Base-by-base conservation (phyloP, 2,113 vertebrate genomes). In the Notiomystis cincta region DNA sequence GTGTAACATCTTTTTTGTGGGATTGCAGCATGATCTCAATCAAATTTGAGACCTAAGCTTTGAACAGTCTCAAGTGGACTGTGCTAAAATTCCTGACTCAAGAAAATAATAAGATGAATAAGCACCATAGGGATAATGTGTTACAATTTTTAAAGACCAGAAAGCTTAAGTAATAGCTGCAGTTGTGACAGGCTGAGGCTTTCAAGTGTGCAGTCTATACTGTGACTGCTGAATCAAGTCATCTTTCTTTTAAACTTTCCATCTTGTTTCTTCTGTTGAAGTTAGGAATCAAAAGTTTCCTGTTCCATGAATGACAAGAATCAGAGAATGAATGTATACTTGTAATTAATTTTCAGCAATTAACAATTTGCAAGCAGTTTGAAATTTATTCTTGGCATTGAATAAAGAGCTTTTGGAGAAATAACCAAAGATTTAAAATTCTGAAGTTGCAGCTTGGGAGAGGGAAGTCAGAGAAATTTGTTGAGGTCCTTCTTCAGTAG, bases 161-260 rank as follows among this genome's bases (percentile, higher is more conserved):
- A 87, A 78, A 73, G 35, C 35, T 57, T 35, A 78, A 70, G 30
- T 50, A 50, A 28, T 61, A 47, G 13, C 65, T 87, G 57, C 40
- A 50, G 58, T 82, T 78, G 30, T 66, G 62, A 70, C 42, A 87
- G 65, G 47, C 67, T 77, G 70, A 61, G 65, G 15, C 67, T 83
- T 95, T 85, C 57, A 44, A 70, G 44, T 82, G 45, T 81, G 66
- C 75, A 17, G 35, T 82, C 28, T 67, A 15, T 78, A 40, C 71
- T 69, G 15, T 70, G 53, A 40, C 54, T 89, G 47, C 42, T 65
- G 60, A 89, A 77, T 69, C 50, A 72, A 87, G 50, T 48, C 2
- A 33, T 89, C 56, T 54, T 94, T 85, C 38, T 81, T 92, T 91
- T 78, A 76, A 93, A 53, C 72, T 95, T 94, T 82, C 71, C 35